Evolutionary conservation across 2,113 vertebrate species (phyloP).

Genomic region (Hippopotamus amphibius): DNA sequence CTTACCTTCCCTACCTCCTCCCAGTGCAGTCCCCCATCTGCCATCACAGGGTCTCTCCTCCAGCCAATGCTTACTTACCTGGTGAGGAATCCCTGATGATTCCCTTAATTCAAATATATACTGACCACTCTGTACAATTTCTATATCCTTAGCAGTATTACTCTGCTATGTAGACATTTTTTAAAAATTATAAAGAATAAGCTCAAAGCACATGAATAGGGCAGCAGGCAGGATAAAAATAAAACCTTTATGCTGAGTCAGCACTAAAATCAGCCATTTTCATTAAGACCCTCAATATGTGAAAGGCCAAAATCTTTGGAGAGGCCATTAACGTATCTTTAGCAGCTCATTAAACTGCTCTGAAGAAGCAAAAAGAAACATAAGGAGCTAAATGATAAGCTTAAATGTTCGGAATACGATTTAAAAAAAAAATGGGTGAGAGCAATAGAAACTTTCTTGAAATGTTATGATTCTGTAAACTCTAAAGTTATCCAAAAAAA

Average conservation of each 20-base stretch:
- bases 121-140: neutral
- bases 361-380: slow-evolving; percentile 1
- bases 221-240: neutral
- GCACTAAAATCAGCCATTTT: slow-evolving; percentile 66
- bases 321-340: slow-evolving; percentile 11
- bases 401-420: slow-evolving; percentile 36
- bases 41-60: neutral
- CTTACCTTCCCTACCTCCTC: neutral
- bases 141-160: neutral
- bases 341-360: slow-evolving; percentile 7
- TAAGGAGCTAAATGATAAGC: neutral
- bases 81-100: neutral
- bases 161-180: neutral
- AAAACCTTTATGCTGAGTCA: slow-evolving; percentile 52
- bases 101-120: neutral
- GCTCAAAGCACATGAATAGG: neutral
- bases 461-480: neutral
- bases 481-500: neutral
- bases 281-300: slow-evolving; percentile 56
- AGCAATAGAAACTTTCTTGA: slow-evolving; percentile 8
- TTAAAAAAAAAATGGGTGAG: neutral
- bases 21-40: rapidly evolving
- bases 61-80: neutral
- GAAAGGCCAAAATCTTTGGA: slow-evolving; percentile 60
- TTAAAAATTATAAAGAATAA: slow-evolving; percentile 25